Percentiles rank a stretch among this genome's conserved stretches.
Conservation (phyloP, 2,113 vertebrate genomes). For the Lepus timidus region DNA sequence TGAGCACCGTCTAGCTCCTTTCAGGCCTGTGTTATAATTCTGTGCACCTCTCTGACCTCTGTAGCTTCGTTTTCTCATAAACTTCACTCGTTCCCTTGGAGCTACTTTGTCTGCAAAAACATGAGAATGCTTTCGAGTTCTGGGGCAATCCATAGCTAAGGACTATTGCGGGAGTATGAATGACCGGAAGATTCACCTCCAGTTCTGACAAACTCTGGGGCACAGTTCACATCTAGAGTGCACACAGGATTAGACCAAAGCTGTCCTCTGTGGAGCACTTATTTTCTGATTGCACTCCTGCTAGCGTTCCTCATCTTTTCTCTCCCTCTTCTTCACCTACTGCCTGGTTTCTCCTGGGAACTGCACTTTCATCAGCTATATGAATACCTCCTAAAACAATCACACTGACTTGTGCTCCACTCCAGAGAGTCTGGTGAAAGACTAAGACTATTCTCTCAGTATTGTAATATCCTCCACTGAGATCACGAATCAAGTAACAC, state of each 20-base stretch:
- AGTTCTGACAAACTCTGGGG: not conserved
- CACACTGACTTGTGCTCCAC: not conserved
- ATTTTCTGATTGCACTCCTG: fast-evolving
- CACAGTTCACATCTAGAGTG: not conserved
- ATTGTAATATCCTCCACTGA: not conserved
- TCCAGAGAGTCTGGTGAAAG: not conserved
- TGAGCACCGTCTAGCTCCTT: not conserved
- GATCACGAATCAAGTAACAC: too few species aligned
- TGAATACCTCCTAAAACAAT: not conserved
- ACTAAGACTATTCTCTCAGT: not conserved
- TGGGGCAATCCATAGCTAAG: not conserved
- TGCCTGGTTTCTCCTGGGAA: not conserved
- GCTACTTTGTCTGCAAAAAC: not conserved
- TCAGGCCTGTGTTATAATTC: not conserved
- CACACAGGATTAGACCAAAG: fast-evolving
- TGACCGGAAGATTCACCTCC: not conserved
- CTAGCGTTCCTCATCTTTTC: not conserved
- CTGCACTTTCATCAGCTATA: not conserved
- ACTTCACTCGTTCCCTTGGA: not conserved
- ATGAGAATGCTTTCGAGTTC: fast-evolving
- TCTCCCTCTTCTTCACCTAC: fast-evolving
- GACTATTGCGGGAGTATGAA: not conserved
- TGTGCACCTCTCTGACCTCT: fast-evolving
- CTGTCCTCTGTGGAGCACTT: fast-evolving
- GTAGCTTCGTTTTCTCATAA: not conserved